phyloP scores from a whole-genome alignment of 2,113 vertebrate genomes.

The Martes martes region DNA sequence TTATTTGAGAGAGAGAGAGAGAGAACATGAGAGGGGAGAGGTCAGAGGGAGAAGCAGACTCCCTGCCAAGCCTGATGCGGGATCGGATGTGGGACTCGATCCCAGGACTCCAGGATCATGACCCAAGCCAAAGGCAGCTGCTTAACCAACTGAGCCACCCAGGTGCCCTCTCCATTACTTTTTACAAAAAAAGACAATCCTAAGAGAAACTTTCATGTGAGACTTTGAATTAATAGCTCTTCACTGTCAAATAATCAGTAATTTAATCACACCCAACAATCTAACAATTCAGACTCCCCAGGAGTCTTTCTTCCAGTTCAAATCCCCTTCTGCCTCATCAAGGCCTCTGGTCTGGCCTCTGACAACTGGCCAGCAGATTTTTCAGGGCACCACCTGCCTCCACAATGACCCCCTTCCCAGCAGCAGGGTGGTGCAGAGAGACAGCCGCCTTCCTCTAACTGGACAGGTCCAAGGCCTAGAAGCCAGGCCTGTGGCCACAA shows the following conservation, averaged over 20 bases:
- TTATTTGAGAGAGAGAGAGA: neutral
- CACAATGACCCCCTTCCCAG: neutral
- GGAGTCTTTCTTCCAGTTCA: neutral
- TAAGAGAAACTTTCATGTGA: neutral
- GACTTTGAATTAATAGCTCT: constrained; percentile 32
- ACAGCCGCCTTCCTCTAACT: neutral
- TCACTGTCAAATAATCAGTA: constrained; percentile 1
- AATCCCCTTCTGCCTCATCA: neutral
- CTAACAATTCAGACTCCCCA: neutral
- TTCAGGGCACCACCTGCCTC: neutral
- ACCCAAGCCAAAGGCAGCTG: too few relatives aligned
- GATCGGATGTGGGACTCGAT: too few relatives aligned
- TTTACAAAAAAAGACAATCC: neutral
- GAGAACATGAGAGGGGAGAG: too few relatives aligned
- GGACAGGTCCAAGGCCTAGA: neutral
- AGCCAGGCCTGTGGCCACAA: neutral
- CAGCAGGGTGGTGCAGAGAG: neutral
- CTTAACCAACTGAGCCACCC: too few relatives aligned
- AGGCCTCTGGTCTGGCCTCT: neutral
- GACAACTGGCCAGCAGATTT: neutral
- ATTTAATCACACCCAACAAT: neutral
- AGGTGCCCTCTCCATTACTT: neutral
- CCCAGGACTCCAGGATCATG: too few relatives aligned
- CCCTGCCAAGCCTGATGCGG: too few relatives aligned
- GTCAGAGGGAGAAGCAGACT: too few relatives aligned